Evolutionary conservation across 2,888 invertebrate species (phyloP), one percentile per base, ranked within the genome.

Genomic region (Meganola albula): DNA sequence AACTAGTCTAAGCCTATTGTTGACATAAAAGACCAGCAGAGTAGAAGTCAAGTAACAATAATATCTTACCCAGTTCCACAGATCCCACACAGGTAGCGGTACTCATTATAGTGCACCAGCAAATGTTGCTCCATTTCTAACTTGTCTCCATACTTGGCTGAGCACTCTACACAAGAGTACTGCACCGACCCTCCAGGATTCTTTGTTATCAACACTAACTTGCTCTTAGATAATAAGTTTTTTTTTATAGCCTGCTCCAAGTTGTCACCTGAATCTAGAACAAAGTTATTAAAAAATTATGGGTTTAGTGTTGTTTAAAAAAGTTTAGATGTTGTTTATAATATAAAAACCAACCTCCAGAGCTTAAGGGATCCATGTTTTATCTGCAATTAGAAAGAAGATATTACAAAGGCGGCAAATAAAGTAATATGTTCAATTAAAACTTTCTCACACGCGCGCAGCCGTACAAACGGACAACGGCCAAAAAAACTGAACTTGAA

Each of bases 121-220:
- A 93, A 74, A 67, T 93, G 93, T 47, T 90, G 90, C 61, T 94
- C 93, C 32, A 94, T 69, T 33, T 91, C 77, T 44, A 92, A 91
- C 56, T 92, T 93, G 44, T 91, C 91, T 0, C 89, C 89, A 72
- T 91, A 92, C 22, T 90, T 90, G 87, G 91, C 90, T 39, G 92
- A 90, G 59, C 93, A 93, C 63, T 93, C 91, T 1, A 93, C 92
- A 66, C 93, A 93, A 53, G 92, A 92, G 71, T 89, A 93, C 22
- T 90, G 72, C 0, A 89, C 90, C 1, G 88, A 88, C 3, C 92
- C 93, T 53, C 91, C 90, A 0, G 90, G 70, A 1, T 90, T 90
- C 3, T 90, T 90, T 0, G 91, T 88, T 34, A 93, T 92, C 56
- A 91, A 89, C 2, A 93, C 93, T 63, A 92, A 89, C 4, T 92